phyloP scores from a whole-genome alignment of 35 echinoderm and acorn worm genomes.

The Stichopus chloronotus region DNA sequence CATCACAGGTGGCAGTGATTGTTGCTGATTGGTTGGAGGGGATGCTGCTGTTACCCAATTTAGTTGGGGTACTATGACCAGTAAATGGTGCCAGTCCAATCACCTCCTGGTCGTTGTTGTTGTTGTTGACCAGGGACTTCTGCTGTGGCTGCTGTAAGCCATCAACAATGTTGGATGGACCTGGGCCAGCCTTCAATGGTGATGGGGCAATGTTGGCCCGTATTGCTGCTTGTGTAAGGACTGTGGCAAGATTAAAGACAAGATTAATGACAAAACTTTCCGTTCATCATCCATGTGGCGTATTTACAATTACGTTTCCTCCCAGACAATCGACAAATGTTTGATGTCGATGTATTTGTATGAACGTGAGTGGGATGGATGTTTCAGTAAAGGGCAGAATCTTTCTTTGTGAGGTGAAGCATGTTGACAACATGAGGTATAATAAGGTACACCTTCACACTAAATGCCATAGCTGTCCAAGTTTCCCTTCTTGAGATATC shows the following conservation, averaged over 20 bases:
- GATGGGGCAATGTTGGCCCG: constrained; percentile 12
- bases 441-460: no score
- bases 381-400: no score
- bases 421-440: no score
- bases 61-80: not conserved
- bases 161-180: not conserved
- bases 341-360: no score
- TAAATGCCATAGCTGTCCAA: no score
- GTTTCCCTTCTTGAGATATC: no score
- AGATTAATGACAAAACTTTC: not conserved
- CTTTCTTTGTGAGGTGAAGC: no score
- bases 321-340: no score
- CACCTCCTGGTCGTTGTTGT: constrained; percentile 14
- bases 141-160: not conserved
- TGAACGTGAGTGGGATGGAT: no score
- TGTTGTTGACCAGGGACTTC: not conserved
- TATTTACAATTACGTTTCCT: no score
- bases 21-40: not conserved
- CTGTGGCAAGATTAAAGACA: not conserved
- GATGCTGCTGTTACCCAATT: not conserved
- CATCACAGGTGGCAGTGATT: not conserved
- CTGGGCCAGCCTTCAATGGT: not conserved
- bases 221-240: constrained; percentile 15
- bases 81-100: not conserved
- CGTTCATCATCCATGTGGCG: no score